phyloP scores from a whole-genome alignment of 2,888 invertebrate genomes.

The Tenthredo mesomela region DNA sequence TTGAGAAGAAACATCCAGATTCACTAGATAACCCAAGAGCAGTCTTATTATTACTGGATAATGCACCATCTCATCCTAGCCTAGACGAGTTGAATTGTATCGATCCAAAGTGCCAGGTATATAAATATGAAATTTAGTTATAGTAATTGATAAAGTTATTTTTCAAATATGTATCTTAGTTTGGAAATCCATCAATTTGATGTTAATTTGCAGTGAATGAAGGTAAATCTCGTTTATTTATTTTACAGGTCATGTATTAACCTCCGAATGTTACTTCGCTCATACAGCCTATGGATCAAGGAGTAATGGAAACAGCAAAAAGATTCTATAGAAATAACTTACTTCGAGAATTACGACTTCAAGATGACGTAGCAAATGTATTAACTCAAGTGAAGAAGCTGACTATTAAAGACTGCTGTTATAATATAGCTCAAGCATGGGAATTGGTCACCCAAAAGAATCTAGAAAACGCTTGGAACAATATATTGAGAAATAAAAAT shows the following conservation, averaged over 20 bases:
- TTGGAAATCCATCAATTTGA: no score
- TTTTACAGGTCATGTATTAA: slow-evolving; percentile 36
- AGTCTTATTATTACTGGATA: slow-evolving; percentile 53
- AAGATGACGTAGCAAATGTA: neutral
- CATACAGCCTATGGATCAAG: slow-evolving; percentile 55
- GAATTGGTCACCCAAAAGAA: neutral
- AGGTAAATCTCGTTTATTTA: no score
- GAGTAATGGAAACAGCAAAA: slow-evolving; percentile 51
- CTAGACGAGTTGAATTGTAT: slow-evolving; percentile 42
- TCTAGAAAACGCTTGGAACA: neutral
- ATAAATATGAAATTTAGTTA: no score
- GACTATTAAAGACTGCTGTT: neutral
- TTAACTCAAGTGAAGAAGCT: neutral
- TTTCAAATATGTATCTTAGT: no score
- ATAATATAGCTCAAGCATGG: neutral
- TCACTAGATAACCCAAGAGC: slow-evolving; percentile 24
- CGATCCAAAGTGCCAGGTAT: slow-evolving; percentile 18
- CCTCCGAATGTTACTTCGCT: slow-evolving; percentile 51
- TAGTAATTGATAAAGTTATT: no score
- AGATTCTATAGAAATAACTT: slow-evolving; percentile 37
- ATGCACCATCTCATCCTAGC: slow-evolving; percentile 53
- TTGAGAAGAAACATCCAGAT: slow-evolving; percentile 52
- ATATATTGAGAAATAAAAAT: no score
- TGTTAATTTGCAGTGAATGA: no score
- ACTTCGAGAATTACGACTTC: neutral